Conservation (phyloP, 1,140 invertebrate genomes). For the Bombus waltoni region DNA sequence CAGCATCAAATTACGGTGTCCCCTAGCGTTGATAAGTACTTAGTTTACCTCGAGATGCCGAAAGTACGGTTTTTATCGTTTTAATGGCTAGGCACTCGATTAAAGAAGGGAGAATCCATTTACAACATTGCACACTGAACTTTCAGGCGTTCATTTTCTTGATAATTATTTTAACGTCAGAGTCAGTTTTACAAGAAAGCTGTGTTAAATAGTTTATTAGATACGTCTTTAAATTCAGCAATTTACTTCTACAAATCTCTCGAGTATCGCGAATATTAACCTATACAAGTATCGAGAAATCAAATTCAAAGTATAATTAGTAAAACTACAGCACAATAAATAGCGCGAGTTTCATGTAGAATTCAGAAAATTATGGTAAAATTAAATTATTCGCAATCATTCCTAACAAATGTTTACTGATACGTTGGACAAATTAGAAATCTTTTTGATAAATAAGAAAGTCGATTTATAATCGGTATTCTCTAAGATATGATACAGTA, state of each 20-base stretch:
- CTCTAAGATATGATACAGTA: neutral
- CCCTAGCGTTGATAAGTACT: conserved; percentile 66
- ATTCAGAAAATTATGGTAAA: neutral
- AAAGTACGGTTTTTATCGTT: conserved; percentile 71
- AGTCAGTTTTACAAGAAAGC: too few species aligned
- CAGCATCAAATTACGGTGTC: conserved; percentile 71
- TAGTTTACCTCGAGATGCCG: conserved; percentile 62
- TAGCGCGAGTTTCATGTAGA: neutral
- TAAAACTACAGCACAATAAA: neutral
- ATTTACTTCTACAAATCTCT: too few species aligned
- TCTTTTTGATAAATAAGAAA: neutral
- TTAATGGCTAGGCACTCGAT: conserved; percentile 63
- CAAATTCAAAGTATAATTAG: neutral
- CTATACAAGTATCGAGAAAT: too few species aligned
- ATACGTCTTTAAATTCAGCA: too few species aligned
- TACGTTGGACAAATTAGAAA: neutral
- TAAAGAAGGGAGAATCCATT: conserved; percentile 17
- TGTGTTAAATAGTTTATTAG: too few species aligned
- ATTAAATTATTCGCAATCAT: neutral
- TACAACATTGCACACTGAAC: neutral
- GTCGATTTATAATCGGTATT: neutral
- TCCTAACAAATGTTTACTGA: too few species aligned
- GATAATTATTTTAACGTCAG: too few species aligned
- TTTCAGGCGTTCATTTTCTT: neutral
- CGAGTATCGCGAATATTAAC: too few species aligned